Percentiles rank a stretch among this genome's conserved stretches.
These are phyloP conservation scores for Sarcophaga subvicina DNA, from an alignment of 2,888 invertebrate genomes.

Conservation along the genomic window DNA sequence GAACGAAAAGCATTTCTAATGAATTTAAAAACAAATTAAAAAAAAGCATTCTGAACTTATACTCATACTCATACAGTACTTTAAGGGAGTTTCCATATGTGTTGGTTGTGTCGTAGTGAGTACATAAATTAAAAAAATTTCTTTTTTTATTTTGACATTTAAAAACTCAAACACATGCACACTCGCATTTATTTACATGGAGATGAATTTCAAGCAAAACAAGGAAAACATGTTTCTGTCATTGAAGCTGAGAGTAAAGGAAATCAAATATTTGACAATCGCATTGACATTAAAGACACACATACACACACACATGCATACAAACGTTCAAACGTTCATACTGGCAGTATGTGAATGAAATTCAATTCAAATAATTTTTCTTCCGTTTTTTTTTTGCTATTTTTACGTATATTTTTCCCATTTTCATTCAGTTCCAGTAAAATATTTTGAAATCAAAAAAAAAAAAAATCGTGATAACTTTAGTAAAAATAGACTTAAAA, in stretches of 20 bases:
- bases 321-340: not conserved
- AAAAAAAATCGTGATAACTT: not conserved
- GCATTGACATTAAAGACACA: slow-evolving; percentile 2
- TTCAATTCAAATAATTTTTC: slow-evolving; percentile 10
- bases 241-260: not conserved
- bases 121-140: slow-evolving; percentile 13
- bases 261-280: slow-evolving; percentile 19
- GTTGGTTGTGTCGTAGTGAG: not conserved
- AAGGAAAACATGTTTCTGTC: not conserved
- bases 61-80: not conserved
- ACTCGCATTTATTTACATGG: not conserved
- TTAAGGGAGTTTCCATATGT: too few relatives aligned
- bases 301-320: not conserved
- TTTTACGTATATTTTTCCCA: not conserved
- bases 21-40: not conserved
- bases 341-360: not conserved
- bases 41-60: not conserved
- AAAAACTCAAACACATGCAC: slow-evolving; percentile 14
- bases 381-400: not conserved
- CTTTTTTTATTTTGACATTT: slow-evolving; percentile 8
- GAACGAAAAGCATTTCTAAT: slow-evolving; percentile 18
- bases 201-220: slow-evolving; percentile 7
- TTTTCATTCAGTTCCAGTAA: not conserved
- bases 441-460: not conserved
- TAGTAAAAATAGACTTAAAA: not conserved